phyloP scores from a whole-genome alignment of 2,113 vertebrate species.

The Pelvicachromis taeniatus region DNA sequence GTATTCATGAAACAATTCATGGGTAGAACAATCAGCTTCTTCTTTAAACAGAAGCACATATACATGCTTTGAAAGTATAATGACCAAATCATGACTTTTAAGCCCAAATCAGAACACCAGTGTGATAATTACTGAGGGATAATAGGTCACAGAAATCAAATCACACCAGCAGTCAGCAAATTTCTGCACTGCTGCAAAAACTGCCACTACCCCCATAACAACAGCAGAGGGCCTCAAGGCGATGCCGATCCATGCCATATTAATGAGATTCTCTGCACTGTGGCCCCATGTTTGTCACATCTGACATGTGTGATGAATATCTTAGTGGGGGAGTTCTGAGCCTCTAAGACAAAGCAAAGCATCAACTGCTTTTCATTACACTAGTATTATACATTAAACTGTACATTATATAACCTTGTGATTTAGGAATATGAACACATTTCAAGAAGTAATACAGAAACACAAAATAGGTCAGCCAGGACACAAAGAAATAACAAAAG shows the following conservation, averaged over 20 bases:
- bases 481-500: neutral
- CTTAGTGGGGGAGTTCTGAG: neutral
- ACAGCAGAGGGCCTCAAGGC: slow-evolving; percentile 66
- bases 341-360: neutral
- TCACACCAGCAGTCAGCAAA: neutral
- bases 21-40: neutral
- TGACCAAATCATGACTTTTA: neutral
- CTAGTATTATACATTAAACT: neutral
- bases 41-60: neutral
- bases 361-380: neutral
- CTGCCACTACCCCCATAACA: slow-evolving; percentile 24
- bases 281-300: slow-evolving; percentile 13
- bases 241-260: slow-evolving; percentile 55
- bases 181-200: slow-evolving; percentile 30
- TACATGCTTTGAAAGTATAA: neutral
- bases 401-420: neutral
- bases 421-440: neutral
- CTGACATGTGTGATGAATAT: neutral
- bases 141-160: neutral
- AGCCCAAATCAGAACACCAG: neutral
- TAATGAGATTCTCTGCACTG: slow-evolving; percentile 41
- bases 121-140: neutral
- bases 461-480: neutral
- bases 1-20: neutral
- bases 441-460: neutral